Base-by-base conservation (phyloP, 2,888 invertebrate genomes). In the Aphodius sticticus region DNA sequence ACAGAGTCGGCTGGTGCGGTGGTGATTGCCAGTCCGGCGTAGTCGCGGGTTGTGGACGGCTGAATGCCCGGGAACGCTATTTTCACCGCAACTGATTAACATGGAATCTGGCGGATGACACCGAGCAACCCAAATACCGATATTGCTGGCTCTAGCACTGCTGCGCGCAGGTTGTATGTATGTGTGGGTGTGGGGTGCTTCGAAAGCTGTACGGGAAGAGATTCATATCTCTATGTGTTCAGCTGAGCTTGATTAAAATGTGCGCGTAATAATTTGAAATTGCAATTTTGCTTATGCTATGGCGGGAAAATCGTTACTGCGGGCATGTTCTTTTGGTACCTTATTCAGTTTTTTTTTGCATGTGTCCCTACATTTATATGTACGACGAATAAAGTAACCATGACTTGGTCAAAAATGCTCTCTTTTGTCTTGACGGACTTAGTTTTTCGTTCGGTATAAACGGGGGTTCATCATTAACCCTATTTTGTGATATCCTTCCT, bases 41-140 rank as follows among this genome's bases (percentile, higher is more conserved):
- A 74, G 35, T 35, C 7, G n/a, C 74, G 74, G 6, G 35, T 14
- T 37, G 74, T n/a, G 37, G 71, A 35, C n/a, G 74, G 35, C 36
- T 74, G 35, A 37, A 74, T 74, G 36, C 74, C 37, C n/a, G 9
- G 53, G 53, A 53, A 53, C 35, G 71, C n/a, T 71, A 71, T 35
- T 71, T 35, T 37, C 36, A 7, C 74, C 36, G 74, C 35, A 35
- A 37, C 74, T 74, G 74, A 74, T 74, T 74, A 74, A 37, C 37
- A 74, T 74, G 35, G 74, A 74, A 74, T 74, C 74, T 36, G 74
- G 74, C 74, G n/a, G 74, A 74, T 74, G 74, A 74, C 74, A 74
- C 53, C 53, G 9, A 53, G 53, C 53, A 53, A 53, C 53, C 53
- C 53, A 53, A 53, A 53, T 53, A 53, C 53, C 53, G 53, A 53